Conservation (phyloP, 2,797 vertebrate species). For the Graptemys geographica region DNA sequence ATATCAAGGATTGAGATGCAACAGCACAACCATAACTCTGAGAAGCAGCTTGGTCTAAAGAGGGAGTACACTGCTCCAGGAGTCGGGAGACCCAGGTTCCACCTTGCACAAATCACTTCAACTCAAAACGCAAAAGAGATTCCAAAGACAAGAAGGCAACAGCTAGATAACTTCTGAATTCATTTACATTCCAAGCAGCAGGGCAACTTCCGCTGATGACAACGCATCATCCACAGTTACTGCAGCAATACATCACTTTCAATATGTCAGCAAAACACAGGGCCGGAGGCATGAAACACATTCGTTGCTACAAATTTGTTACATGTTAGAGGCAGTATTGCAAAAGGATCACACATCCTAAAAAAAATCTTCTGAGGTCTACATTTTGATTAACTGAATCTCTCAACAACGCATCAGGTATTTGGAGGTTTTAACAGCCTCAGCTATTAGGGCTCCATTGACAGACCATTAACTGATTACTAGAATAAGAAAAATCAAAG, state of each 20-base stretch:
- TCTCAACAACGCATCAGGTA: neutral
- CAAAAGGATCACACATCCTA: neutral
- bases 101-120: neutral
- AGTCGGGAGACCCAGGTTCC: no score
- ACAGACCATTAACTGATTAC: neutral
- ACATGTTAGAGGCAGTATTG: neutral
- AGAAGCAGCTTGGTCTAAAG: neutral
- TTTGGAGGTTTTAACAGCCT: neutral
- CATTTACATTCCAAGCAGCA: neutral
- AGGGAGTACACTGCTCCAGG: neutral
- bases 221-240: neutral
- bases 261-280: neutral
- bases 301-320: neutral
- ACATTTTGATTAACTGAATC: neutral
- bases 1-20: neutral
- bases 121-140: neutral
- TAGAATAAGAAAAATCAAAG: neutral
- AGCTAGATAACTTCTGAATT: neutral
- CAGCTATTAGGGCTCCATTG: neutral
- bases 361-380: neutral
- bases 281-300: neutral
- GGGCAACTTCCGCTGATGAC: neutral
- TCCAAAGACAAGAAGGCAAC: neutral
- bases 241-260: neutral
- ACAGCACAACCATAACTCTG: neutral